A percentile compares a stretch with the other conserved stretches of the same genome.
Conservation (phyloP, 2,888 invertebrate species). For the Mythimna albipuncta region DNA sequence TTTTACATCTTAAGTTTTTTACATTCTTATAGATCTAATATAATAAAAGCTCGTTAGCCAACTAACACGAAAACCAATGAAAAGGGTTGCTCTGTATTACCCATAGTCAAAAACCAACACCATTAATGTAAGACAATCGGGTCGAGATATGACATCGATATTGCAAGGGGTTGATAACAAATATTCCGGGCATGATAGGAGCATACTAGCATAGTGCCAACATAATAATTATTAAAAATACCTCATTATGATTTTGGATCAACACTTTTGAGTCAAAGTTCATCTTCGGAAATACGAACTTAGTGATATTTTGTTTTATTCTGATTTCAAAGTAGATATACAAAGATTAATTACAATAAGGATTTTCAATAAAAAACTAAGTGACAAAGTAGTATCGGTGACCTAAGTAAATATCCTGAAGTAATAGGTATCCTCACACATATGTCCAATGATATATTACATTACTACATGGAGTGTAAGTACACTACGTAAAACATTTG, state of each 20-base stretch:
- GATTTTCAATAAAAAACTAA: too few relatives aligned
- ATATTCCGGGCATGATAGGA: background rate
- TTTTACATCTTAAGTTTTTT: too few relatives aligned
- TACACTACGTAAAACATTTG: background rate
- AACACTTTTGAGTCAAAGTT: background rate
- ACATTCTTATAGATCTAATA: too few relatives aligned
- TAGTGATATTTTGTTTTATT: background rate
- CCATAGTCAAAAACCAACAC: slow-evolving; percentile 16
- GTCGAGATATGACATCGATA: slow-evolving; percentile 31
- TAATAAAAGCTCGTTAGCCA: background rate
- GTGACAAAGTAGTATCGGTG: too few relatives aligned
- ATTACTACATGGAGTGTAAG: too few relatives aligned
- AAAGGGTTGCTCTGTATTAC: slow-evolving; percentile 8
- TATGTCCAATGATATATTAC: too few relatives aligned
- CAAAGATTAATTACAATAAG: too few relatives aligned
- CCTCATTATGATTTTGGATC: too few relatives aligned
- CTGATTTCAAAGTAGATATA: too few relatives aligned
- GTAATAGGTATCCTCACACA: too few relatives aligned
- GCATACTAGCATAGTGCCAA: background rate
- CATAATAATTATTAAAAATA: background rate
- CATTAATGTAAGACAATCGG: slow-evolving; percentile 31
- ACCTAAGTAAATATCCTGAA: too few relatives aligned
- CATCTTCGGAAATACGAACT: background rate
- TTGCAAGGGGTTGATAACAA: background rate
- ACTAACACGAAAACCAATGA: background rate